Percentiles rank a stretch among this genome's conserved stretches.
Conservation (phyloP, 2,797 vertebrate genomes). For the Sebastes alutus region DNA sequence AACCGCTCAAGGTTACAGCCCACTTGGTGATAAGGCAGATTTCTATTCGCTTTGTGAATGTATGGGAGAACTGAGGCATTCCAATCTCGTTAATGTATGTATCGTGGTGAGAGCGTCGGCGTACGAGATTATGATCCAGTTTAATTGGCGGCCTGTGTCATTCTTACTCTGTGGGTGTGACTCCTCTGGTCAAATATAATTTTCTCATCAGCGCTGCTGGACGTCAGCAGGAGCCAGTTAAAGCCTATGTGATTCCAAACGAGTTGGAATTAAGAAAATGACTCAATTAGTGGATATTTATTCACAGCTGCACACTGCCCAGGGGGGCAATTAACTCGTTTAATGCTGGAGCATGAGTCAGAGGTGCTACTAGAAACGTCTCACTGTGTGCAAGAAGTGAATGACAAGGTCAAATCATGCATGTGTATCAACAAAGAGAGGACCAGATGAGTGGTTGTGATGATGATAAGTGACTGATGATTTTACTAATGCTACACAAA, state of each 20-base stretch:
- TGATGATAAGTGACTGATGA: background rate
- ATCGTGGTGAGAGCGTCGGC: constrained; percentile 39
- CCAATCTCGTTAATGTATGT: constrained; percentile 72
- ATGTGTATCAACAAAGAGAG: constrained; percentile 2
- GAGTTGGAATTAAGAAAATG: constrained; percentile 65
- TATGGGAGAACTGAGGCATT: constrained; percentile 38
- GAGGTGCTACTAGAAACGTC: constrained; percentile 17
- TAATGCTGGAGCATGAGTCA: constrained; percentile 35
- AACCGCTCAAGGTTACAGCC: constrained; percentile 62
- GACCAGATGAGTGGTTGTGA: background rate
- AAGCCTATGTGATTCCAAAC: constrained; percentile 55
- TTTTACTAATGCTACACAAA: background rate
- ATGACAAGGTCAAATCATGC: constrained; percentile 36
- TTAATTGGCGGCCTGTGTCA: constrained; percentile 69
- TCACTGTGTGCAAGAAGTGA: constrained; percentile 8
- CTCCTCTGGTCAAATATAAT: constrained; percentile 66
- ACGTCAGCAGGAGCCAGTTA: constrained; percentile 44
- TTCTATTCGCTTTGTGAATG: constrained; percentile 42
- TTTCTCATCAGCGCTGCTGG: constrained; percentile 62
- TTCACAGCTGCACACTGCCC: constrained; percentile 63
- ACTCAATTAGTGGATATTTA: constrained; percentile 70
- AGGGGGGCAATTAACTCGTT: constrained; percentile 62
- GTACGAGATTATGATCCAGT: constrained; percentile 64
- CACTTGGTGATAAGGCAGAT: constrained; percentile 44
- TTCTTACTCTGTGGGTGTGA: constrained; percentile 54